Evolutionary conservation across 2,113 vertebrate species (phyloP).

Genomic region (Dryoscopus gambensis): DNA sequence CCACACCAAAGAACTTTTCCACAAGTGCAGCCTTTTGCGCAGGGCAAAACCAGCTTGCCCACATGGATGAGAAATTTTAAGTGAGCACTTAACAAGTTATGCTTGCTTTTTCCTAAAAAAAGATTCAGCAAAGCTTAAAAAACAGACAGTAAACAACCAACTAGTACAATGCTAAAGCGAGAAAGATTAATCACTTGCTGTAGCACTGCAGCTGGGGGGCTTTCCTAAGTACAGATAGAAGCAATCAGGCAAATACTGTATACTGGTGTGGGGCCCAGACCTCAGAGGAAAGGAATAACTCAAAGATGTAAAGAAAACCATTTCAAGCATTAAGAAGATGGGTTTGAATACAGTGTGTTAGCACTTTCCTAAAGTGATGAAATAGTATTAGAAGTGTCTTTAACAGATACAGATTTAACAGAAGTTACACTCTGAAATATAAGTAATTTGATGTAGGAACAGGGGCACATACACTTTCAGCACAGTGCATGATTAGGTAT

Average conservation of each 20-base stretch:
- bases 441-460: neutral
- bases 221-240: neutral
- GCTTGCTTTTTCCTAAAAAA: neutral
- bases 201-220: fast-evolving
- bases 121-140: neutral
- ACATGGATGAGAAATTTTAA: neutral
- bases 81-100: neutral
- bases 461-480: neutral
- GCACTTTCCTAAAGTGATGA: neutral
- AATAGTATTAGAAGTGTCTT: neutral
- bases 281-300: neutral
- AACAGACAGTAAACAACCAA: neutral
- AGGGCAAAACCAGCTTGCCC: neutral
- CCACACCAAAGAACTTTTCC: neutral
- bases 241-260: neutral
- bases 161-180: neutral
- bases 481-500: neutral
- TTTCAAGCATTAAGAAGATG: neutral
- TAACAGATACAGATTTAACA: neutral
- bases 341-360: neutral
- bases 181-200: neutral
- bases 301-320: neutral
- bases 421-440: neutral
- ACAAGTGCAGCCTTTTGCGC: neutral
- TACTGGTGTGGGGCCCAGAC: neutral